A percentile compares a stretch with the other conserved stretches of the same genome.
phyloP scores from a whole-genome alignment of 2,113 vertebrate species.

The Sinocyclocheilus anshuiensis region DNA sequence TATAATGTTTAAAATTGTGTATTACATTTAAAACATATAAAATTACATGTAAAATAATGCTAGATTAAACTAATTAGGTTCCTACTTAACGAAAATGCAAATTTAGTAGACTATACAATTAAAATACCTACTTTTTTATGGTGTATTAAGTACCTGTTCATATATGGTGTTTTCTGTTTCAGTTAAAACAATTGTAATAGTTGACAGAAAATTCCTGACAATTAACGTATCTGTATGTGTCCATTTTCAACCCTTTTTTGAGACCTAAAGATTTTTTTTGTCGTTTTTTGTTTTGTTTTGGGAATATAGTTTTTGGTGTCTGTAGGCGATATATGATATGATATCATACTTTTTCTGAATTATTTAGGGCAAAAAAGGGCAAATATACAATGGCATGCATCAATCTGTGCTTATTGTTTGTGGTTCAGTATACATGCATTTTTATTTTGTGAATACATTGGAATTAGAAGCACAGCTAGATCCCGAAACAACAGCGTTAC shows the following conservation, averaged over 20 bases:
- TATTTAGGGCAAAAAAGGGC: not conserved
- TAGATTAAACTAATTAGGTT: no score
- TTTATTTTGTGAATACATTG: not conserved
- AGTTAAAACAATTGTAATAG: not conserved
- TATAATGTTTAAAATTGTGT: not conserved
- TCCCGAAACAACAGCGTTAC: not conserved
- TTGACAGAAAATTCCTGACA: not conserved
- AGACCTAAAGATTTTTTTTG: not conserved
- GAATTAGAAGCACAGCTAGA: not conserved
- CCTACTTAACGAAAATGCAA: no score
- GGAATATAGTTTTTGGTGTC: not conserved
- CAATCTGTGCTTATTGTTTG: not conserved
- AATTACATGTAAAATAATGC: no score
- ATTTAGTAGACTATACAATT: no score
- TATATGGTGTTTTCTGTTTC: not conserved
- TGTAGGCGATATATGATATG: not conserved
- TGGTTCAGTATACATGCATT: not conserved
- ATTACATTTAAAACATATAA: not conserved
- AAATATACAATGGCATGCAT: not conserved
- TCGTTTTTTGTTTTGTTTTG: not conserved
- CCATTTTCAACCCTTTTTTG: not conserved
- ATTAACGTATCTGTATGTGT: not conserved
- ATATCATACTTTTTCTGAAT: not conserved
- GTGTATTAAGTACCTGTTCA: no score
- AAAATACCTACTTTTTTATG: no score